These are phyloP conservation scores for Catharus minimus DNA, from an alignment of 2,113 vertebrate genomes.

Conservation along the genomic window DNA sequence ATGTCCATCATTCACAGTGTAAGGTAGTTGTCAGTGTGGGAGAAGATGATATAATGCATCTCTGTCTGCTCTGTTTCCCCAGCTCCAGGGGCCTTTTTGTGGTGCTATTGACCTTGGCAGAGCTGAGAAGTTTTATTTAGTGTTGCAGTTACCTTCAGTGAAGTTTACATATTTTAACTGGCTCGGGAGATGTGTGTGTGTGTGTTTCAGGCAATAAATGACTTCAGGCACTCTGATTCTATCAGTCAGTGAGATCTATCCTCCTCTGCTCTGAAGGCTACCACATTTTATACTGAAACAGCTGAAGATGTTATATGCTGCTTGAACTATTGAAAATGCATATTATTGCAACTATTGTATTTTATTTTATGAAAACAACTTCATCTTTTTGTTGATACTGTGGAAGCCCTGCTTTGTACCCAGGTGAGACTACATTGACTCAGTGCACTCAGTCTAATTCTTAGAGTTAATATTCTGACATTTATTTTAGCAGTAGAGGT, in stretches of 20 bases:
- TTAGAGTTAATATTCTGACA: background rate
- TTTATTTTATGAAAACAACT: background rate
- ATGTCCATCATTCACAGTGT: conserved; percentile 9
- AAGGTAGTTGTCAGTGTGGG: conserved; percentile 23
- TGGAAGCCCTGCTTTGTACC: background rate
- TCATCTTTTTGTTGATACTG: background rate
- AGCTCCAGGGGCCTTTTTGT: background rate
- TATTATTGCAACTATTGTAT: background rate
- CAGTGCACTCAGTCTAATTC: background rate
- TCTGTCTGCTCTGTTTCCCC: conserved; percentile 1
- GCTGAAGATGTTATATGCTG: background rate
- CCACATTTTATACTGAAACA: conserved; percentile 11
- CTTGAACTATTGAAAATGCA: background rate
- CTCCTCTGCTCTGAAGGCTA: background rate
- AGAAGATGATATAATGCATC: conserved; percentile 37
- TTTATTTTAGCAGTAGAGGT: background rate
- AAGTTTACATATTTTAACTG: conserved; percentile 64
- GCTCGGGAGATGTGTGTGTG: background rate
- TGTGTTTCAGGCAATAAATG: conserved; percentile 45
- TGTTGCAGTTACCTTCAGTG: conserved; percentile 21
- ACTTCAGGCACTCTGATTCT: conserved; percentile 33
- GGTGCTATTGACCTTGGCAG: conserved; percentile 39
- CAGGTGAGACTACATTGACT: accelerated
- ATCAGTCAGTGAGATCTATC: conserved; percentile 34
- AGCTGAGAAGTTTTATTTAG: conserved; percentile 51